These are phyloP conservation scores for Megaustenia siamemsis DNA, from an alignment of 2,888 invertebrate species.

Conservation along the genomic window DNA sequence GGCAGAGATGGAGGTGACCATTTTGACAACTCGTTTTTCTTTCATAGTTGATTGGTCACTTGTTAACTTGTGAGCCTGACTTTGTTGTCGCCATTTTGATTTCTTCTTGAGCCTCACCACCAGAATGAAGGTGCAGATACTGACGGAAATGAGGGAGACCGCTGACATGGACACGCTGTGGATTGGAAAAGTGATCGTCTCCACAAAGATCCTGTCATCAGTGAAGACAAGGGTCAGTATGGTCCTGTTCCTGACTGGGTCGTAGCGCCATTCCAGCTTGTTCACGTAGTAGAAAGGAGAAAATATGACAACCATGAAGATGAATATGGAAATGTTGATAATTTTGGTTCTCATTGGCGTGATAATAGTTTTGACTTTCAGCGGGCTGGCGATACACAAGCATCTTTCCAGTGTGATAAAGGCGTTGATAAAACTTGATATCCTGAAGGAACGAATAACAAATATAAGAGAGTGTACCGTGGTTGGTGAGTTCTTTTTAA, in stretches of 20 bases:
- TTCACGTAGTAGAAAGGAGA: conserved; percentile 31
- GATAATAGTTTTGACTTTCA: conserved; percentile 9
- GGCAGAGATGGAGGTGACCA: conserved; percentile 11
- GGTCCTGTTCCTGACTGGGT: not conserved
- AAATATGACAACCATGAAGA: conserved; percentile 15
- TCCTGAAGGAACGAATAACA: not conserved
- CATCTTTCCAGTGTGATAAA: conserved; percentile 26
- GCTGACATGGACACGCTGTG: not conserved
- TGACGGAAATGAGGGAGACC: not conserved
- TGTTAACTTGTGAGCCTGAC: not conserved
- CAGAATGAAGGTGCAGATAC: not conserved
- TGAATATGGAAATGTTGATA: not conserved
- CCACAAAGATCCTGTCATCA: conserved; percentile 7
- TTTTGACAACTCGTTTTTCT: conserved; percentile 7
- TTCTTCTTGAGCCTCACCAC: not conserved
- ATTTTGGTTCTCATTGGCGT: not conserved
- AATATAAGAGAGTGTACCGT: not conserved
- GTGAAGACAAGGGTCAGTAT: conserved; percentile 6
- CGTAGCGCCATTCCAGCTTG: conserved; percentile 14
- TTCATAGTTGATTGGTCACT: not conserved
- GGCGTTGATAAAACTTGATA: not conserved
- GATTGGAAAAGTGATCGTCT: conserved; percentile 15
- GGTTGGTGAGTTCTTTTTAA: not conserved
- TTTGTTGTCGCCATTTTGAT: conserved; percentile 23
- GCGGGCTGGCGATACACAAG: conserved; percentile 2